Evolutionary conservation across 2,113 vertebrate genomes (phyloP).

Genomic region (Aphelocoma coerulescens): DNA sequence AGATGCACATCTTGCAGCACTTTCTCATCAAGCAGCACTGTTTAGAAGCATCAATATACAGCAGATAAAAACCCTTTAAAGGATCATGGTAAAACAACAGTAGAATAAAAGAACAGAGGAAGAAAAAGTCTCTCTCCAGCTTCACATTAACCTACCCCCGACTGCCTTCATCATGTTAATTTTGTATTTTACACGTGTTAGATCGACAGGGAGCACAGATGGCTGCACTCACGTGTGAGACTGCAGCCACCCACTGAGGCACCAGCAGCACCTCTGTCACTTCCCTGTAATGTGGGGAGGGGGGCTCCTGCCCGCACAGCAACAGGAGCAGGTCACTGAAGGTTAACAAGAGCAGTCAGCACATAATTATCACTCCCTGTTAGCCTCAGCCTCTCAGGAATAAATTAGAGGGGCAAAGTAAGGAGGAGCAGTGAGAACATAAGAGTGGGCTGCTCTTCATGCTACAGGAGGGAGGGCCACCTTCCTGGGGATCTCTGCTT

Average conservation of each 20-base stretch:
- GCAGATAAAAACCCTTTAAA: neutral
- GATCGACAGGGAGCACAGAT: conserved; percentile 30
- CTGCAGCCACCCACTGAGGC: neutral
- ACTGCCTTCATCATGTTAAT: conserved; percentile 16
- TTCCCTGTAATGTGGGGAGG: neutral
- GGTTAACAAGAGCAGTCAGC: conserved; percentile 37
- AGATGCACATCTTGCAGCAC: neutral
- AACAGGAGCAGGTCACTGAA: neutral
- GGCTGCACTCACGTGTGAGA: conserved; percentile 2
- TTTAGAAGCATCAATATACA: neutral
- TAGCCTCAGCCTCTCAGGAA: conserved; percentile 1
- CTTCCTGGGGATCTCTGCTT: neutral
- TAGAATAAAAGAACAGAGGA: neutral
- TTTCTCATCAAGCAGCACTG: neutral
- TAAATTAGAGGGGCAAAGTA: neutral
- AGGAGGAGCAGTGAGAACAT: neutral
- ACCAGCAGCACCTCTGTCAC: conserved; percentile 1
- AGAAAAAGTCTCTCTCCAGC: neutral
- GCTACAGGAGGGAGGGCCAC: neutral
- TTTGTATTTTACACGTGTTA: neutral
- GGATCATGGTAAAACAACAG: neutral
- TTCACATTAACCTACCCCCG: neutral
- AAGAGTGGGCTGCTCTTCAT: neutral
- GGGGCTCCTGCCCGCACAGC: neutral
- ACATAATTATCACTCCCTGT: neutral